These are phyloP conservation scores for Asbolus verrucosus DNA, from an alignment of 1,140 invertebrate genomes.

Conservation along the genomic window DNA sequence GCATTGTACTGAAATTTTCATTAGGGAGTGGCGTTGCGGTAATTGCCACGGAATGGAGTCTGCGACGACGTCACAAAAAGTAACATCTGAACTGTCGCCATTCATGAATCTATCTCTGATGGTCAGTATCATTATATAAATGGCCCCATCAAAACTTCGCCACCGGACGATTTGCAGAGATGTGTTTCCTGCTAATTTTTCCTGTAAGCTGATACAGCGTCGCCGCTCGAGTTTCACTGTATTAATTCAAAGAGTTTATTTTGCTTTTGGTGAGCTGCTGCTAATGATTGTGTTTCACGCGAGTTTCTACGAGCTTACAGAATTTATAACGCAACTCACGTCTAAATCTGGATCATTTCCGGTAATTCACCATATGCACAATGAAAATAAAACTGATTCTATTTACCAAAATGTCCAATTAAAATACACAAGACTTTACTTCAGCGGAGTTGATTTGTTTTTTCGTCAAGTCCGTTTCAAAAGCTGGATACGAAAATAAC, in stretches of 20 bases:
- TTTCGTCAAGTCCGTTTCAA: conserved; percentile 1
- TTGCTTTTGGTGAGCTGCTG: neutral
- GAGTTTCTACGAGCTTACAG: neutral
- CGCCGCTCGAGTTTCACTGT: neutral
- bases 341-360: conserved; percentile 23
- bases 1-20: too few relatives aligned
- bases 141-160: too few relatives aligned
- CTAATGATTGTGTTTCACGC: neutral
- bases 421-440: conserved; percentile 2
- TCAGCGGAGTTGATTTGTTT: neutral
- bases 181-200: too few relatives aligned
- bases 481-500: too few relatives aligned
- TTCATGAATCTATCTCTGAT: too few relatives aligned
- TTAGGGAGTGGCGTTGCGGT: too few relatives aligned
- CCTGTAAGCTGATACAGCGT: too few relatives aligned
- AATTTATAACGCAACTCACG: neutral
- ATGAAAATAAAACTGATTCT: neutral
- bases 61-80: too few relatives aligned
- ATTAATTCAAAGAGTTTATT: neutral
- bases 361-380: conserved; percentile 15
- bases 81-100: too few relatives aligned
- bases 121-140: too few relatives aligned
- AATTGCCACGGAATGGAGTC: too few relatives aligned
- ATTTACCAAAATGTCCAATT: conserved; percentile 15
- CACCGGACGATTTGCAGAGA: too few relatives aligned